These are phyloP conservation scores for Ctenopoma multispine DNA, from an alignment of 2,797 vertebrate genomes.

Conservation along the genomic window DNA sequence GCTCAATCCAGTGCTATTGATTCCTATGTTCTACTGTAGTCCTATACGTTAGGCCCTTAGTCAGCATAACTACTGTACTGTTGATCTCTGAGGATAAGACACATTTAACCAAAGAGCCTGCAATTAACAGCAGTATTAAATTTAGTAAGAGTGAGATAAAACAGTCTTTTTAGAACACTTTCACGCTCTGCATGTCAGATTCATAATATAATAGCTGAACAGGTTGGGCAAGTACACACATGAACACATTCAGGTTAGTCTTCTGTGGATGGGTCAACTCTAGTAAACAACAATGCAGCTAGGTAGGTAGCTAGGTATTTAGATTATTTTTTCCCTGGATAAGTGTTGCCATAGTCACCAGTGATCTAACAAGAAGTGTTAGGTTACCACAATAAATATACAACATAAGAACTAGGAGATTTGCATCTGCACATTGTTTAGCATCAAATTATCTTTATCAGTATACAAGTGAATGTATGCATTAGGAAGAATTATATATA, in stretches of 20 bases:
- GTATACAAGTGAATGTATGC: background rate
- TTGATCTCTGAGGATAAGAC: background rate
- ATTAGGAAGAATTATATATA: background rate
- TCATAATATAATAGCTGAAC: conserved; percentile 57
- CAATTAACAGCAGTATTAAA: background rate
- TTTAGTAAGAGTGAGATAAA: background rate
- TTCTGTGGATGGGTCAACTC: conserved; percentile 64
- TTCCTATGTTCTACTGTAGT: background rate
- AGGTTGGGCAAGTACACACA: conserved; percentile 75
- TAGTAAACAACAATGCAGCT: conserved; percentile 38
- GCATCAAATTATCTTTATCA: background rate
- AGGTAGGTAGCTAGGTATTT: conserved; percentile 24
- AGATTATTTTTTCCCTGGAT: background rate
- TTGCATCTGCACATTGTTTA: conserved; percentile 4
- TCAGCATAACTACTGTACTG: background rate
- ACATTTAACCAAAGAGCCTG: conserved; percentile 8
- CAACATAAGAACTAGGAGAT: background rate
- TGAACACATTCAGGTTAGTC: conserved; percentile 55
- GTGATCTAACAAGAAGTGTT: background rate
- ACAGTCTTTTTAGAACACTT: conserved; percentile 1
- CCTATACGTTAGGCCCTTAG: background rate
- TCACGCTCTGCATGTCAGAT: conserved; percentile 37
- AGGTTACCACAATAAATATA: conserved; percentile 3
- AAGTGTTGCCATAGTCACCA: conserved; percentile 5
- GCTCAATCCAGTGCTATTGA: background rate